phyloP scores from a whole-genome alignment of 2,113 vertebrate species.

The Bagarius yarrelli region DNA sequence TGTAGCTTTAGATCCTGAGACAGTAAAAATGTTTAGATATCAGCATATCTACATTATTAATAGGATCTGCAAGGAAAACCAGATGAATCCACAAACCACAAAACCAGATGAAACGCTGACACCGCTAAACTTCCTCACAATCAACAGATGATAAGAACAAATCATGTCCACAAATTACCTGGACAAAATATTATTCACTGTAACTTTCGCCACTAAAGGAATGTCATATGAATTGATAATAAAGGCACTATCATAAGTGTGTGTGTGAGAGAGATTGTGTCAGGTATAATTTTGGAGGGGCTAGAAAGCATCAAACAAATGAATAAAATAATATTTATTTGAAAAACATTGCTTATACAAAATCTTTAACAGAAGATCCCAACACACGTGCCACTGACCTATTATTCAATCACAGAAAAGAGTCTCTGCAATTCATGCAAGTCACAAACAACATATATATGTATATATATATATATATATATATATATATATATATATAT shows the following conservation, averaged over 20 bases:
- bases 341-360: slow-evolving; percentile 20
- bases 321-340: slow-evolving; percentile 27
- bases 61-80: neutral
- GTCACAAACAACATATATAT: too few relatives aligned
- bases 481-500: neutral
- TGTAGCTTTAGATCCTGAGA: too few relatives aligned
- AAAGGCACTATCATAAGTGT: too few relatives aligned
- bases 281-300: neutral
- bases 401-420: neutral
- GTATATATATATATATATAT: neutral
- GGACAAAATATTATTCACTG: too few relatives aligned
- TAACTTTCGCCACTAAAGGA: too few relatives aligned
- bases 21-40: neutral
- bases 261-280: neutral
- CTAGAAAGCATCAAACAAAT: neutral
- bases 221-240: too few relatives aligned
- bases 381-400: slow-evolving; percentile 1
- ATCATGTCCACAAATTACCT: too few relatives aligned
- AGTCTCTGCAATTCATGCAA: neutral
- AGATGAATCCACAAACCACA: too few relatives aligned
- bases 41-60: neutral
- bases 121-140: neutral
- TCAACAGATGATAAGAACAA: too few relatives aligned
- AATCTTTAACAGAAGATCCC: slow-evolving; percentile 24
- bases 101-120: neutral